Conservation (phyloP, 1,140 invertebrate species). For the Cydia splendana region DNA sequence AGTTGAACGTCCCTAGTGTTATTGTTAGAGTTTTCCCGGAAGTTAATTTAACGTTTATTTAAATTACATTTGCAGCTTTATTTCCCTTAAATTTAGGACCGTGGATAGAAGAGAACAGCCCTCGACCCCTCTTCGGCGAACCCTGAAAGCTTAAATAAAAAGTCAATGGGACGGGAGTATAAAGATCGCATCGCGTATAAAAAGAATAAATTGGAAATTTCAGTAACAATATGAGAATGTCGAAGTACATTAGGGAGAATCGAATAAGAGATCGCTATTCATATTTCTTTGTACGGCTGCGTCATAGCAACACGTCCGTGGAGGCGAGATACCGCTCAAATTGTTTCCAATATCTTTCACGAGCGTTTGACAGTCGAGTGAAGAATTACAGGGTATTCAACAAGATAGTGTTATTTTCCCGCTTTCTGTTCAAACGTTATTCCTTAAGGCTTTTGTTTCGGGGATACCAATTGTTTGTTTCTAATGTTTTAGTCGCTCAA, state of each 20-base stretch:
- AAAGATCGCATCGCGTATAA: conserved; percentile 29
- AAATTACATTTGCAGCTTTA: conserved; percentile 16
- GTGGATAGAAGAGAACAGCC: neutral
- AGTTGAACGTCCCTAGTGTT: conserved; percentile 18
- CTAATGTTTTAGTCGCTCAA: conserved; percentile 10
- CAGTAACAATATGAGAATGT: conserved; percentile 36
- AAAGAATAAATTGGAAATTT: conserved; percentile 34
- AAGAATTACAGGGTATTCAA: conserved; percentile 60
- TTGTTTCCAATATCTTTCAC: conserved; percentile 73
- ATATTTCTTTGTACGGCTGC: conserved; percentile 50
- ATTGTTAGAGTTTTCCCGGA: conserved; percentile 22
- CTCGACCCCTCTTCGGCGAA: neutral
- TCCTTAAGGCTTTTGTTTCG: conserved; percentile 35
- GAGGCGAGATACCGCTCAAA: conserved; percentile 60
- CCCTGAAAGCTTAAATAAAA: conserved; percentile 24
- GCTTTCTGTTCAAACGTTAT: conserved; percentile 50
- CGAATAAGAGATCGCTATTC: conserved; percentile 46
- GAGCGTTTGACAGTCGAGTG: conserved; percentile 66
- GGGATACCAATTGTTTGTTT: neutral
- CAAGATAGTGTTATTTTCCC: conserved; percentile 57
- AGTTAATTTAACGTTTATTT: conserved; percentile 29
- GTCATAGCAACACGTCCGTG: conserved; percentile 45
- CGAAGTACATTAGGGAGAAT: conserved; percentile 38
- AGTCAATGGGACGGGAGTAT: conserved; percentile 21
- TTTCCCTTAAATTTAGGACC: conserved; percentile 1